phyloP scores from a whole-genome alignment of 2,797 vertebrate genomes.

The Nannoperca australis region DNA sequence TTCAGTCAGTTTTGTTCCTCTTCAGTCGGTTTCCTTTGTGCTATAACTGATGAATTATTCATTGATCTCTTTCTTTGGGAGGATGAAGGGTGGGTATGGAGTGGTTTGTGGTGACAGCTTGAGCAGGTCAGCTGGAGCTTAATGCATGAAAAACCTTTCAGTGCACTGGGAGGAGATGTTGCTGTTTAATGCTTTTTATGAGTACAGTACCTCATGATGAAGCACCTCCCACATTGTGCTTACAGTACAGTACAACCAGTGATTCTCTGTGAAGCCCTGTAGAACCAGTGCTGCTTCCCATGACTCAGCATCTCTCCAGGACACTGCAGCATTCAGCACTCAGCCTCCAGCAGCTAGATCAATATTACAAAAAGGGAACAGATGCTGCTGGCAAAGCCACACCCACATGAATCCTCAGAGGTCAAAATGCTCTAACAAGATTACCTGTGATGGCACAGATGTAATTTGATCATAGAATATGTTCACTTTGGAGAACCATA shows the following conservation, averaged over 20 bases:
- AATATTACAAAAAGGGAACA: conserved; percentile 54
- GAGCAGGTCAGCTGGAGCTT: conserved; percentile 32
- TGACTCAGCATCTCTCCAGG: conserved; percentile 74
- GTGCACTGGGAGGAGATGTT: conserved; percentile 30
- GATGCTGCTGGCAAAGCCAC: conserved; percentile 43
- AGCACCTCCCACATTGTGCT: conserved; percentile 21
- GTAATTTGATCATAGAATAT: conserved; percentile 9
- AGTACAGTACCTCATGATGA: conserved; percentile 10
- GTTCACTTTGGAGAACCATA: neutral
- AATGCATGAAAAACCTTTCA: conserved; percentile 37
- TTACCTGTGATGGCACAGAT: conserved; percentile 4
- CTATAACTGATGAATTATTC: conserved; percentile 59
- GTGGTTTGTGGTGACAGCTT: conserved; percentile 41
- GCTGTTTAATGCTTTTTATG: conserved; percentile 35
- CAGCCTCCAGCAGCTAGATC: conserved; percentile 58
- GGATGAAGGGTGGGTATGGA: conserved; percentile 23
- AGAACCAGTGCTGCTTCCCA: conserved; percentile 18
- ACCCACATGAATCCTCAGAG: conserved; percentile 16
- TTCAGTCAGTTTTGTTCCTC: conserved; percentile 33
- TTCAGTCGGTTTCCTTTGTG: conserved; percentile 44
- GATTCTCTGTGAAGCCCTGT: conserved; percentile 17
- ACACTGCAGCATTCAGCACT: conserved; percentile 64
- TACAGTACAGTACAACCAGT: conserved; percentile 3
- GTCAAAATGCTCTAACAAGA: conserved; percentile 10
- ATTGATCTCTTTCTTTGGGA: conserved; percentile 45